phyloP scores from a whole-genome alignment of 2,113 vertebrate species.

The Grantiella picta region DNA sequence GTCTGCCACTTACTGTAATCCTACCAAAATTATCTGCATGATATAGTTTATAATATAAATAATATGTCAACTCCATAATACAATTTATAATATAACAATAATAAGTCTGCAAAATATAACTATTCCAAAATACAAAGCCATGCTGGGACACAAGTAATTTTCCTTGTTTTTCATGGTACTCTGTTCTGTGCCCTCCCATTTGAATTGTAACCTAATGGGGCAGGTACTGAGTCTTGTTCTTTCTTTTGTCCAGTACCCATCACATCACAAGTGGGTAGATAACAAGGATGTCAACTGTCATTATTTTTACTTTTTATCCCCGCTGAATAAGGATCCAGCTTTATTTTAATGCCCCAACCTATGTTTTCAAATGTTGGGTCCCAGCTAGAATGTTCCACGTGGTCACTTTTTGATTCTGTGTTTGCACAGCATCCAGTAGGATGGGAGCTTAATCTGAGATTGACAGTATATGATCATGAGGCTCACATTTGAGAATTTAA shows the following conservation, averaged over 20 bases:
- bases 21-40: neutral
- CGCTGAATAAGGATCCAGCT: neutral
- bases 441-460: neutral
- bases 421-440: neutral
- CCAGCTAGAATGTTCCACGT: neutral
- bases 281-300: neutral
- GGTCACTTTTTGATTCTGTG: neutral
- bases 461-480: neutral
- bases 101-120: neutral
- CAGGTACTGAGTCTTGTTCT: neutral
- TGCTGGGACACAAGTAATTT: neutral
- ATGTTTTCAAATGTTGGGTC: neutral
- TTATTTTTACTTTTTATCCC: neutral
- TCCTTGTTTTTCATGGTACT: neutral
- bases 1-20: neutral
- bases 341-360: neutral
- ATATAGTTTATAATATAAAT: neutral
- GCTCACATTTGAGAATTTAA: neutral
- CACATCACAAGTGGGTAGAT: neutral
- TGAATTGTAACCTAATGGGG: neutral
- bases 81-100: neutral
- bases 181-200: neutral
- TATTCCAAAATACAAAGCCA: neutral
- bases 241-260: neutral
- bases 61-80: neutral